Conservation (phyloP, 2,113 vertebrate species). For the Sinocyclocheilus anophthalmus region DNA sequence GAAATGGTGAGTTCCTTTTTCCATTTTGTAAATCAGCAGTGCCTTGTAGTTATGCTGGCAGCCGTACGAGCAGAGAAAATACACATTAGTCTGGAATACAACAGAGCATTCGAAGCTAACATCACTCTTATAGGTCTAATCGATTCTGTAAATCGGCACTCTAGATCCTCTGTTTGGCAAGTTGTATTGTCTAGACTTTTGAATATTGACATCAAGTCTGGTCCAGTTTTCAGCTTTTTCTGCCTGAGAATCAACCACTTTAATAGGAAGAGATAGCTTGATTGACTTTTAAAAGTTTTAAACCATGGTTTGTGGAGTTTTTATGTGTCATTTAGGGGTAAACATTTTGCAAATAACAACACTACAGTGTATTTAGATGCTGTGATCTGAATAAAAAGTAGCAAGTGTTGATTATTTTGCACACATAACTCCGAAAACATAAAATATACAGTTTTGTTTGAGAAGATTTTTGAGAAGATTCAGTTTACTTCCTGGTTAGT, state of each 20-base stretch:
- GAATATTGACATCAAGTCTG: background rate
- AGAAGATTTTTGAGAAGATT: too few relatives aligned
- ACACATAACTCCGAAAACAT: background rate
- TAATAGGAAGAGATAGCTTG: background rate
- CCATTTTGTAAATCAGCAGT: slow-evolving; percentile 39
- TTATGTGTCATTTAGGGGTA: background rate
- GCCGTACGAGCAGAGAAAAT: slow-evolving; percentile 51
- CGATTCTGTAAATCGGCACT: slow-evolving; percentile 28
- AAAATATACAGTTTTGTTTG: too few relatives aligned
- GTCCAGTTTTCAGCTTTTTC: background rate
- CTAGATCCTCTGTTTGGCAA: background rate
- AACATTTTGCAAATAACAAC: background rate
- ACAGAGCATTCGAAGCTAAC: background rate
- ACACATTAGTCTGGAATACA: slow-evolving; percentile 21
- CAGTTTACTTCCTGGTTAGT: background rate
- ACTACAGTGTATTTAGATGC: background rate
- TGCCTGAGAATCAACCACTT: background rate
- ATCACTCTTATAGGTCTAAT: slow-evolving; percentile 29
- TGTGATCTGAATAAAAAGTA: background rate
- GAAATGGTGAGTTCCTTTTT: background rate
- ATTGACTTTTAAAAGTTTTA: background rate
- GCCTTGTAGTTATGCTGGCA: slow-evolving; percentile 63
- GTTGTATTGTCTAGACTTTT: background rate
- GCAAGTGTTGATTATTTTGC: background rate
- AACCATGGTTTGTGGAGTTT: background rate